phyloP scores from a whole-genome alignment of 1,140 invertebrate genomes.

The Doryteuthis pealeii region DNA sequence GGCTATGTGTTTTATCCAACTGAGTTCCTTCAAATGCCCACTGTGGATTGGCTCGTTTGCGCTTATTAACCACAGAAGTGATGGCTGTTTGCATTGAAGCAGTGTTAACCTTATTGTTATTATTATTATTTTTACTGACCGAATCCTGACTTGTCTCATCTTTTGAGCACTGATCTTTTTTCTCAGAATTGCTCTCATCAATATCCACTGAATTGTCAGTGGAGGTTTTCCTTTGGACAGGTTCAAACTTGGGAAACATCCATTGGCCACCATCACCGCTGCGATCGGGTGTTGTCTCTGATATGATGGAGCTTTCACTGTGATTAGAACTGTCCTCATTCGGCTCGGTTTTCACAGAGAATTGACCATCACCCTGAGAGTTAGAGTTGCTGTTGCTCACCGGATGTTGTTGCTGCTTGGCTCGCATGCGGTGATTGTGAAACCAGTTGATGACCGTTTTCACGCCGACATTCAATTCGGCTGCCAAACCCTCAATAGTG shows the following conservation, averaged over 20 bases:
- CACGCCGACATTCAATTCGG: constrained; percentile 87
- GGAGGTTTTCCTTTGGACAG: constrained; percentile 40
- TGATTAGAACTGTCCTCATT: constrained; percentile 53
- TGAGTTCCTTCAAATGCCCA: constrained; percentile 95
- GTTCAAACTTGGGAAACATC: constrained; percentile 58
- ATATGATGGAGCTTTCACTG: constrained; percentile 58
- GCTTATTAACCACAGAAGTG: constrained; percentile 62
- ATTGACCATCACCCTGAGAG: background rate
- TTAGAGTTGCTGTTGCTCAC: constrained; percentile 27
- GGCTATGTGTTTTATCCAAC: constrained; percentile 60
- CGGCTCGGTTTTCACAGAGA: constrained; percentile 36
- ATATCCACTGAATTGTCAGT: constrained; percentile 32
- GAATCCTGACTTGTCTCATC: constrained; percentile 23
- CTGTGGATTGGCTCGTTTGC: constrained; percentile 93
- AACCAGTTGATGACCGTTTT: constrained; percentile 97
- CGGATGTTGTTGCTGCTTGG: constrained; percentile 70
- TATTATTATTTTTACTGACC: background rate
- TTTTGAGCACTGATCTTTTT: constrained; percentile 54
- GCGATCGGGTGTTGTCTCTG: constrained; percentile 35
- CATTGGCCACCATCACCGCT: constrained; percentile 45
- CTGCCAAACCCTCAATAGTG: constrained; percentile 92
- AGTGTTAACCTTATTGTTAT: background rate
- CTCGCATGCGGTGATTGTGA: constrained; percentile 97
- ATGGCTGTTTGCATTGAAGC: constrained; percentile 16
- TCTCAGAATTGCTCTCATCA: constrained; percentile 21